phyloP scores from a whole-genome alignment of 1,140 invertebrate genomes.

The Phocides pigmalion region DNA sequence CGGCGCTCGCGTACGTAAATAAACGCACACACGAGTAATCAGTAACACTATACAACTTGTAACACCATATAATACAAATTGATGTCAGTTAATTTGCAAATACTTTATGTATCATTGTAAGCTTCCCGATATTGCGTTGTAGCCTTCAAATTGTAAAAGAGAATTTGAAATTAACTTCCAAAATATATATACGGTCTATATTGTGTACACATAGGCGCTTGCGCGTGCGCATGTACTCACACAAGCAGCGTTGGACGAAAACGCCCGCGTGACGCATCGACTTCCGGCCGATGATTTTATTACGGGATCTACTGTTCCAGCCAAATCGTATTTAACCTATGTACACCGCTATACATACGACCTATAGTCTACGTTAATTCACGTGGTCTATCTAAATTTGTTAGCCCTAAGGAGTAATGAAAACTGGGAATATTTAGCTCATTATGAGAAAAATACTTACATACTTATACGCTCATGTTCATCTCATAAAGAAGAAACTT shows the following conservation, averaged over 20 bases:
- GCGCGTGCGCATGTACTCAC: conserved; percentile 58
- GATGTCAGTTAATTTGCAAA: conserved; percentile 44
- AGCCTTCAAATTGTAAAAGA: conserved; percentile 10
- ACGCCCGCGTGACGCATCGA: conserved; percentile 78
- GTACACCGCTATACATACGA: conserved; percentile 14
- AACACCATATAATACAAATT: conserved; percentile 48
- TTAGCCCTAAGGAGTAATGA: background rate
- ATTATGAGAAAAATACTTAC: too few species aligned
- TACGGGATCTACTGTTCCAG: conserved; percentile 76
- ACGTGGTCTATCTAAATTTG: background rate
- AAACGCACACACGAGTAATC: conserved; percentile 81
- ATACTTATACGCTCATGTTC: too few species aligned
- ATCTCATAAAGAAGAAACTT: too few species aligned
- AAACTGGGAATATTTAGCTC: too few species aligned
- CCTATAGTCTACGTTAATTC: background rate
- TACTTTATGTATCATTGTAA: conserved; percentile 11
- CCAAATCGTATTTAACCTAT: conserved; percentile 51
- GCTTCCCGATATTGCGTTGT: background rate
- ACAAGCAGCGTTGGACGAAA: conserved; percentile 76
- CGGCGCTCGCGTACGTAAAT: conserved; percentile 83
- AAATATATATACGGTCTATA: conserved; percentile 46
- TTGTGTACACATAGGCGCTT: conserved; percentile 46
- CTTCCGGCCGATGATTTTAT: conserved; percentile 82
- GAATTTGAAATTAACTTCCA: conserved; percentile 40
- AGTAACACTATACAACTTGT: conserved; percentile 76